Percentiles rank a stretch among this genome's conserved stretches.
phyloP scores from a whole-genome alignment of 1,140 invertebrate genomes.

The Camponotus vicinus region DNA sequence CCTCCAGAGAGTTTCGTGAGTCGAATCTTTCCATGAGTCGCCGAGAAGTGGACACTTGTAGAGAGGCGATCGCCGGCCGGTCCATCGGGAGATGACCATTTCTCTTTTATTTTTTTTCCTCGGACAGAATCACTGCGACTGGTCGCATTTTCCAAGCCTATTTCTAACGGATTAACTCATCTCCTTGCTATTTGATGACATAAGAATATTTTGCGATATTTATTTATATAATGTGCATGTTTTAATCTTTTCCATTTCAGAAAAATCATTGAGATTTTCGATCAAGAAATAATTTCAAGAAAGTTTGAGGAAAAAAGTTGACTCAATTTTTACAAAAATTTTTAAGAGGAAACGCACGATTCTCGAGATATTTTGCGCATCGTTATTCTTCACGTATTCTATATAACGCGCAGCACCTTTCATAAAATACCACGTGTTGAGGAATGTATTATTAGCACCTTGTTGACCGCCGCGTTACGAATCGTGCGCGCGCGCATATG shows the following conservation, averaged over 20 bases:
- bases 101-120: background rate
- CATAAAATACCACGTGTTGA: conserved; percentile 3
- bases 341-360: background rate
- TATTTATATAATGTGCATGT: conserved; percentile 30
- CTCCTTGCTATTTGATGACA: background rate
- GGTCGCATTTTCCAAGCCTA: background rate
- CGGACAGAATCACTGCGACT: no score
- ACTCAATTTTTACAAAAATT: background rate
- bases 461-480: conserved; percentile 50
- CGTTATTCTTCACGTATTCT: conserved; percentile 7
- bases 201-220: background rate
- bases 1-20: conserved; percentile 50
- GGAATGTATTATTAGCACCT: conserved; percentile 55
- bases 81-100: conserved; percentile 21
- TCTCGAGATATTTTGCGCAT: background rate
- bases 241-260: background rate
- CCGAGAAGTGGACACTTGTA: conserved; percentile 38
- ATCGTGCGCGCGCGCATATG: conserved; percentile 12
- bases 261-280: background rate
- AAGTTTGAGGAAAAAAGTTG: conserved; percentile 2
- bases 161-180: background rate
- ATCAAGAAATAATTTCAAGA: background rate
- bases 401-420: background rate
- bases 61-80: conserved; percentile 32
- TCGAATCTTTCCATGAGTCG: conserved; percentile 50